Conservation (phyloP, 1,140 invertebrate genomes). For the Drosophila bipectinata region DNA sequence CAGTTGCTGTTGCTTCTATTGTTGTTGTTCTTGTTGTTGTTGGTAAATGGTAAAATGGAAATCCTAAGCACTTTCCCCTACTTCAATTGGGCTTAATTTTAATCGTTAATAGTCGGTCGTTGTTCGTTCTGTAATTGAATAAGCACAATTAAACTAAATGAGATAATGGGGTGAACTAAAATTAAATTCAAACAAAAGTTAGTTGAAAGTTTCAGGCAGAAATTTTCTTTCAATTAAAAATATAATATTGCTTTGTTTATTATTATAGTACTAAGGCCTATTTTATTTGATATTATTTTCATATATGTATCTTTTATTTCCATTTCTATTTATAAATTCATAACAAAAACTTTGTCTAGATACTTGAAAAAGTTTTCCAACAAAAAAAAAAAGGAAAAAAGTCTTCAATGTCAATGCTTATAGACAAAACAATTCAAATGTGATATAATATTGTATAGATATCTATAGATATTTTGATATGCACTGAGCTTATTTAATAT, state of each 20-base stretch:
- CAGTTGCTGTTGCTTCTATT: constrained; percentile 24
- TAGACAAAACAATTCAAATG: constrained; percentile 8
- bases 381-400: constrained; percentile 23
- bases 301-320: constrained; percentile 25
- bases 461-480: constrained; percentile 8
- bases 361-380: constrained; percentile 15
- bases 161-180: constrained; percentile 10
- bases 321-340: constrained; percentile 26
- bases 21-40: constrained; percentile 7
- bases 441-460: constrained; percentile 15
- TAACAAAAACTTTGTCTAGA: constrained; percentile 25
- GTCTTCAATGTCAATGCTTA: constrained; percentile 55
- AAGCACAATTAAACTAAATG: constrained; percentile 27
- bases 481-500: constrained; percentile 20
- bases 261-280: not conserved
- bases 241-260: not conserved
- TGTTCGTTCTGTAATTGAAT: constrained; percentile 75
- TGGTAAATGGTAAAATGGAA: constrained; percentile 23
- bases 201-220: constrained; percentile 5
- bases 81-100: constrained; percentile 68
- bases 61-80: constrained; percentile 60
- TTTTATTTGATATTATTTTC: not conserved
- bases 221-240: too few relatives aligned
- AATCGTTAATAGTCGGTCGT: constrained; percentile 78
- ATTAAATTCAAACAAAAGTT: constrained; percentile 21